Evolutionary conservation across 1,140 invertebrate species (phyloP), one percentile per base, ranked within the genome.

Genomic region (Lethocerus indicus): DNA sequence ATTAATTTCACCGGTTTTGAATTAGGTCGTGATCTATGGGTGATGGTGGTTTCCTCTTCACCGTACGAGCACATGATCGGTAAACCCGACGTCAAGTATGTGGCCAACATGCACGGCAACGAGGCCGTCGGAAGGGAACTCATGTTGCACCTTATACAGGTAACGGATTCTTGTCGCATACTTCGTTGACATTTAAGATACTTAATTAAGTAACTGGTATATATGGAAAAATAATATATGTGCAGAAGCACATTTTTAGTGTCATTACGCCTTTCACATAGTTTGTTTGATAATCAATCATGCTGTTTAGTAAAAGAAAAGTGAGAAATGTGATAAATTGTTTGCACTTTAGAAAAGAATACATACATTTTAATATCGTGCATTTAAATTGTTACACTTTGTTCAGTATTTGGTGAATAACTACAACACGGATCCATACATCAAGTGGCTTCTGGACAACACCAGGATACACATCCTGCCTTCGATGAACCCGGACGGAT

Each of bases 401-500:
- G 62, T 69, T 58, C 63, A 89, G 77, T 78, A 88, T 60, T 69
- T 92, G 46, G 83, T 90, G 32, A 83, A 79, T 26, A 81, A 76
- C 56, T 90, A 90, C 59, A 73, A 76, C 29, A 72, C 72, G 6
- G 84, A 92, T 65, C 70, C 78, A 23, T 87, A 84, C 57, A 78
- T 88, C 26, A 78, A 79, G 57, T 85, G 85, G 79, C 64, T 96
- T 29, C 62, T 96, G 59, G 83, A 91, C 60, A 89, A 88, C 58
- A 89, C 87, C 0, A 72, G 88, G 50, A 84, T 96, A 54, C 89
- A 94, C 61, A 82, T 95, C 56, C 74, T 94, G 68, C 90, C 90
- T 2, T 87, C 85, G 3, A 83, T 92, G 82, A 91, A 91, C 63
- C 88, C 88, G 0, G 88, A 94, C 61, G 88, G 88, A 2, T 90